Evolutionary conservation across 2,888 invertebrate genomes (phyloP).

Genomic region (Dolomedes plantarius): DNA sequence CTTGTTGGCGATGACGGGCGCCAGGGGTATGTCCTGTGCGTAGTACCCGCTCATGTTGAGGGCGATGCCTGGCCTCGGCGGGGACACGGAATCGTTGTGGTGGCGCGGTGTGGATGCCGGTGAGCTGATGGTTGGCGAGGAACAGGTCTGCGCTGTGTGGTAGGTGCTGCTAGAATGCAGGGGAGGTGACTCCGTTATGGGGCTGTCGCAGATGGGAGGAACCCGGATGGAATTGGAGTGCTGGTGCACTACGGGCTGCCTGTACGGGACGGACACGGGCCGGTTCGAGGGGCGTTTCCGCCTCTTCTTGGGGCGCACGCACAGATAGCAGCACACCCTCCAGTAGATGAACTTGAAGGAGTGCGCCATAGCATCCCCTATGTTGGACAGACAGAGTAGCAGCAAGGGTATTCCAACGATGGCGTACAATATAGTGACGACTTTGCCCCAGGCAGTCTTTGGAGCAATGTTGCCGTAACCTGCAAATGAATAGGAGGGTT

Average conservation of each 20-base stretch:
- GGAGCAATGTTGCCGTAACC: slow-evolving; percentile 97
- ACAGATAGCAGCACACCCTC: slow-evolving; percentile 90
- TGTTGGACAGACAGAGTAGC: slow-evolving; percentile 94
- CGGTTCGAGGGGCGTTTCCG: slow-evolving; percentile 40
- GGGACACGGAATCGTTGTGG: background rate
- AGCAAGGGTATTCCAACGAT: slow-evolving; percentile 95
- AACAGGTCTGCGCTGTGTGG: slow-evolving; percentile 37
- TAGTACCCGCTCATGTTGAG: background rate
- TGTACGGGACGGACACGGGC: slow-evolving; percentile 18
- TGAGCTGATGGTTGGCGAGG: slow-evolving; percentile 49
- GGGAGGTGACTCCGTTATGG: slow-evolving; percentile 27
- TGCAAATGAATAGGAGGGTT: slow-evolving; percentile 77
- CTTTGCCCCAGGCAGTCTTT: slow-evolving; percentile 94
- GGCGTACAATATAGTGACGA: slow-evolving; percentile 96
- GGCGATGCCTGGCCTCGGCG: background rate
- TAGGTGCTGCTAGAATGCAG: slow-evolving; percentile 43
- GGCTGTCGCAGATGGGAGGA: background rate
- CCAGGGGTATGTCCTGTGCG: slow-evolving; percentile 32
- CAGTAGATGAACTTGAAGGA: slow-evolving; percentile 94
- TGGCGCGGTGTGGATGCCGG: slow-evolving; percentile 38
- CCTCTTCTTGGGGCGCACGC: slow-evolving; percentile 82
- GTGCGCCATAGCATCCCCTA: slow-evolving; percentile 95
- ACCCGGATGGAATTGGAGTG: background rate
- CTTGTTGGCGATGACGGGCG: slow-evolving; percentile 83
- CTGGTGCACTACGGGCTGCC: background rate